Percentiles rank a stretch among this genome's conserved stretches.
phyloP scores from a whole-genome alignment of 2,113 vertebrate species.

The Trichomycterus rosablanca region DNA sequence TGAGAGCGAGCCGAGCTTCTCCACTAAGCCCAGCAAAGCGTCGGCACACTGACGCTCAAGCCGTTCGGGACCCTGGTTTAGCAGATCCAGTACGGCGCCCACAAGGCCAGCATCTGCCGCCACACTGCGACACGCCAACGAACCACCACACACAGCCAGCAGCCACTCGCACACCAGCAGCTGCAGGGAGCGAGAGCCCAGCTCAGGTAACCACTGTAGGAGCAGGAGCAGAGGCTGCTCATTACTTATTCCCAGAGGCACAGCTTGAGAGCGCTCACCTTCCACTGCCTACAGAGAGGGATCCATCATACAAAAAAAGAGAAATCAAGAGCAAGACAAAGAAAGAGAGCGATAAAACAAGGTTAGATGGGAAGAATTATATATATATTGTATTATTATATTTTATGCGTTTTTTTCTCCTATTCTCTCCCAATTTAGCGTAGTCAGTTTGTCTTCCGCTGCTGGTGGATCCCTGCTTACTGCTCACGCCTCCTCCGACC shows the following conservation, averaged over 20 bases:
- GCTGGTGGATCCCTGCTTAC: too few relatives aligned
- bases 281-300: conserved; percentile 80
- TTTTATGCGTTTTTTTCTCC: too few relatives aligned
- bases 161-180: conserved; percentile 80
- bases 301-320: background rate
- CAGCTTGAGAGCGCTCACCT: conserved; percentile 71
- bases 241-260: conserved; percentile 74
- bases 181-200: conserved; percentile 76
- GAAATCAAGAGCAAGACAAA: background rate
- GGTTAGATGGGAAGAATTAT: too few relatives aligned
- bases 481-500: too few relatives aligned
- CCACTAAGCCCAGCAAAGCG: conserved; percentile 78
- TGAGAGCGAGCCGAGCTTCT: conserved; percentile 81
- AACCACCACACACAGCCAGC: conserved; percentile 76
- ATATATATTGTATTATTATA: too few relatives aligned
- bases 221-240: conserved; percentile 89
- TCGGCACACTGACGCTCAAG: conserved; percentile 76
- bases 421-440: too few relatives aligned
- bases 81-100: conserved; percentile 69
- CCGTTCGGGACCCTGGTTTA: conserved; percentile 56
- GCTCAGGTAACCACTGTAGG: conserved; percentile 80
- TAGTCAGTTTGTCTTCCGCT: too few relatives aligned
- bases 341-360: too few relatives aligned
- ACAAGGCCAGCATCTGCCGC: conserved; percentile 89
- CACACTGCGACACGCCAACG: conserved; percentile 80